A percentile compares a stretch with the other conserved stretches of the same genome.
Evolutionary conservation across 2,888 invertebrate genomes (phyloP).

Genomic region (Pachliopta kotzebuea): DNA sequence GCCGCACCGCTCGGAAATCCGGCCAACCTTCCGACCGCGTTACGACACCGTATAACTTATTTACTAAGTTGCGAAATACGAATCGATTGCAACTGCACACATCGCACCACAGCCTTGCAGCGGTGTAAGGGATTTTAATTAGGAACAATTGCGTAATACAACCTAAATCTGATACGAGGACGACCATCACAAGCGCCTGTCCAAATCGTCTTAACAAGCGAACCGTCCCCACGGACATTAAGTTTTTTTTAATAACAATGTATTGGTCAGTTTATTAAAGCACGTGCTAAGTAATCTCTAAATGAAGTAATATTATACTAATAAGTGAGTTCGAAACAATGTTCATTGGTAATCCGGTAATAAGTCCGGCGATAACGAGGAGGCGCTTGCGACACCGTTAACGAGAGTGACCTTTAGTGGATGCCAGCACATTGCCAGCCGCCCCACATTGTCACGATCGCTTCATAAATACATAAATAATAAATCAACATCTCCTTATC

Average conservation of each 20-base stretch:
- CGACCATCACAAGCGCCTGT: slow-evolving; percentile 61
- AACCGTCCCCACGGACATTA: slow-evolving; percentile 53
- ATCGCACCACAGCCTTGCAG: slow-evolving; percentile 76
- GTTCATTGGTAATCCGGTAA: slow-evolving; percentile 32
- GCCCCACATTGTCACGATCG: slow-evolving; percentile 76
- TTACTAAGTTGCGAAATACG: slow-evolving; percentile 77
- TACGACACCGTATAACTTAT: slow-evolving; percentile 79
- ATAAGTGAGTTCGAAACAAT: slow-evolving; percentile 9
- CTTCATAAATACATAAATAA: slow-evolving; percentile 56
- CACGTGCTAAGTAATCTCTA: slow-evolving; percentile 3
- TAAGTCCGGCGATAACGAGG: slow-evolving; percentile 53
- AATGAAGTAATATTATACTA: slow-evolving; percentile 17
- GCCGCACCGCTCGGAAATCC: slow-evolving; percentile 78
- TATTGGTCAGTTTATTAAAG: too few species aligned
- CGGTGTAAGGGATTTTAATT: slow-evolving; percentile 77
- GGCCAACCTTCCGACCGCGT: slow-evolving; percentile 80
- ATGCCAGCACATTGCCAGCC: slow-evolving; percentile 64
- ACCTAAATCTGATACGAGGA: slow-evolving; percentile 78
- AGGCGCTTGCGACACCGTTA: slow-evolving; percentile 62
- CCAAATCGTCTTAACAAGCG: neutral
- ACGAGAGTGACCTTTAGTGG: slow-evolving; percentile 76
- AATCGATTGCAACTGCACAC: slow-evolving; percentile 80
- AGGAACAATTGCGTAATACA: slow-evolving; percentile 74
- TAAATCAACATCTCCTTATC: slow-evolving; percentile 65
- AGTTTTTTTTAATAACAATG: slow-evolving; percentile 3